These are phyloP conservation scores for Diadegma fenestrale DNA, from an alignment of 2,888 invertebrate species.

Conservation along the genomic window DNA sequence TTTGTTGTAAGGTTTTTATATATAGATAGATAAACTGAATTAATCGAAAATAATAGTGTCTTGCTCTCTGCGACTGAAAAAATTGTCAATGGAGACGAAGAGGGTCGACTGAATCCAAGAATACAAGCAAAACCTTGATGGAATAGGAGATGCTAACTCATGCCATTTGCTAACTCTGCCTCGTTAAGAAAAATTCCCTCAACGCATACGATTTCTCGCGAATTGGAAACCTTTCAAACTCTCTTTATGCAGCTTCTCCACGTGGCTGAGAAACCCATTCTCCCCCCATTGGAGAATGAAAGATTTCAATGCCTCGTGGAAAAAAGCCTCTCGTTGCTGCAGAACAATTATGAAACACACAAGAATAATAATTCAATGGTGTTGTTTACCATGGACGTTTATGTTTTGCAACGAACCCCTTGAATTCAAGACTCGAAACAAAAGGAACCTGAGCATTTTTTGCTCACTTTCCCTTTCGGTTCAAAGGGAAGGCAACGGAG, in stretches of 20 bases:
- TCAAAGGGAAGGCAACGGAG: constrained; percentile 1
- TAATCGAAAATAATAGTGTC: too few relatives aligned
- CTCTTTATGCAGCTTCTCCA: neutral
- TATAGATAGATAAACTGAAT: too few relatives aligned
- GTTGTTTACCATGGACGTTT: neutral
- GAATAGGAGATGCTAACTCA: neutral
- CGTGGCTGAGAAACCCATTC: neutral
- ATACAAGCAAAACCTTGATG: constrained; percentile 12
- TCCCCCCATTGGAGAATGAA: neutral
- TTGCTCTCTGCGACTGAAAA: neutral
- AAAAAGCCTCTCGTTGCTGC: neutral
- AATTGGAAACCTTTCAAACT: constrained; percentile 7
- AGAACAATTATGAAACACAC: neutral
- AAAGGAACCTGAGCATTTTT: constrained; percentile 12
- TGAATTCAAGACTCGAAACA: neutral
- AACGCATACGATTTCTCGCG: constrained; percentile 16
- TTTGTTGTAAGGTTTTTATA: too few relatives aligned
- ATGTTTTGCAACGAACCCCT: neutral
- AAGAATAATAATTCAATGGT: neutral
- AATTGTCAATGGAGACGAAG: neutral
- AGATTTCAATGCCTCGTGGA: constrained; percentile 37
- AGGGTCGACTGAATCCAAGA: neutral
- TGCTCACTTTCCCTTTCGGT: constrained; percentile 9
- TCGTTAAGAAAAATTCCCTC: neutral
- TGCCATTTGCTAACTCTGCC: neutral